These are phyloP conservation scores for Enteromius paludinosus DNA, from an alignment of 2,797 vertebrate species.

Conservation along the genomic window DNA sequence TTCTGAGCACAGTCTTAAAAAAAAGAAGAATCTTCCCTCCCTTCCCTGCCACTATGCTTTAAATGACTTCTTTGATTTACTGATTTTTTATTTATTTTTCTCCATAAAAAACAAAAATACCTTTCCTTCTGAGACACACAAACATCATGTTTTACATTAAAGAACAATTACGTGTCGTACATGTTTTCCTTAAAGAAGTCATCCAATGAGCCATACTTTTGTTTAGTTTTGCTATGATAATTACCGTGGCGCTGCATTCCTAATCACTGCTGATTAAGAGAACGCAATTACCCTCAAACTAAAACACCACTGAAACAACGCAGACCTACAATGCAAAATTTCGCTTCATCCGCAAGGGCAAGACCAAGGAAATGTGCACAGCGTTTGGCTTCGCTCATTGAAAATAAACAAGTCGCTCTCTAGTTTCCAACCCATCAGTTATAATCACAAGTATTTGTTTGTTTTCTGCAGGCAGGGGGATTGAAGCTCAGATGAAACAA, in stretches of 20 bases:
- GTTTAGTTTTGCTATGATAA: conserved; percentile 71
- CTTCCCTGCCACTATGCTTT: neutral
- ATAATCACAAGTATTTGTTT: conserved; percentile 82
- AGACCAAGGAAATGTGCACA: conserved; percentile 67
- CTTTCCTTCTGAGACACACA: conserved; percentile 1
- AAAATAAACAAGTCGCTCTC: conserved; percentile 70
- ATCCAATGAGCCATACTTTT: conserved; percentile 68
- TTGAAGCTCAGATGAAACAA: conserved; percentile 67
- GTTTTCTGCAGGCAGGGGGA: conserved; percentile 69
- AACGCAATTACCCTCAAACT: conserved; percentile 52
- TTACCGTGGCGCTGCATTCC: conserved; percentile 41
- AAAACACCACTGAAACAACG: conserved; percentile 63
- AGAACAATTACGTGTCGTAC: no score
- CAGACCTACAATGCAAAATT: conserved; percentile 72
- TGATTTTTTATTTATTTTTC: no score
- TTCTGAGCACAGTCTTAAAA: neutral
- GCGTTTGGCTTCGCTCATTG: conserved; percentile 47
- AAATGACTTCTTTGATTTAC: neutral
- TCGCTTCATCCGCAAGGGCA: conserved; percentile 69
- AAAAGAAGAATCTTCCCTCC: neutral
- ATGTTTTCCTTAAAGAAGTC: neutral
- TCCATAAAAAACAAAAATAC: neutral
- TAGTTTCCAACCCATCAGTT: conserved; percentile 75
- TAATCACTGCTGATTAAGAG: conserved; percentile 59
- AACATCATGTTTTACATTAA: neutral